A percentile compares a stretch with the other conserved stretches of the same genome.
phyloP scores from a whole-genome alignment of 2,888 invertebrate species.

The Tigriopus californicus region DNA sequence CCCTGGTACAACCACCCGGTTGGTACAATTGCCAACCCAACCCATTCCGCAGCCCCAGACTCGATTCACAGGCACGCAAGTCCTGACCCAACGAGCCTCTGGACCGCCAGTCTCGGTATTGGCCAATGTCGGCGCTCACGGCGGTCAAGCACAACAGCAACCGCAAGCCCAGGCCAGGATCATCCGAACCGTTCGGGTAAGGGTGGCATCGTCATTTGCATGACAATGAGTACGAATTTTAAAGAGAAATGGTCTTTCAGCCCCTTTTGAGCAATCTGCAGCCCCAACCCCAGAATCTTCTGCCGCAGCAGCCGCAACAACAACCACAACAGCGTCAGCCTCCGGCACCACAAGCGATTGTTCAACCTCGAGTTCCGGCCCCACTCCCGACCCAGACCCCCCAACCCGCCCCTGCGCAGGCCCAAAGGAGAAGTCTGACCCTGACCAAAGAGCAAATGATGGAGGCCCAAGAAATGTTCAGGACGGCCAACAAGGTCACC shows the following conservation, averaged over 20 bases:
- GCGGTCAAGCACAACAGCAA: slow-evolving; percentile 12
- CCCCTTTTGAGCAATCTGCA: not conserved
- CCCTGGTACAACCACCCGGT: not conserved
- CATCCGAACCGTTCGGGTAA: not conserved
- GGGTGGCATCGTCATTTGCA: not conserved
- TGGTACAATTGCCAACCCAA: slow-evolving; percentile 13
- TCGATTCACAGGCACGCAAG: not conserved
- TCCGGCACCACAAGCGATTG: slow-evolving; percentile 10
- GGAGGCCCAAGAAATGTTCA: slow-evolving; percentile 94
- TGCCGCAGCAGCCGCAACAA: slow-evolving; percentile 14
- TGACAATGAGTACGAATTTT: too few relatives aligned
- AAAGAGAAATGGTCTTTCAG: not conserved
- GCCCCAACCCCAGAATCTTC: not conserved
- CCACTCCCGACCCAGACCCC: not conserved
- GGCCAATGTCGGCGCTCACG: slow-evolving; percentile 3
- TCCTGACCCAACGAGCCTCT: too few relatives aligned
- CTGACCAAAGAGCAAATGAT: slow-evolving; percentile 70
- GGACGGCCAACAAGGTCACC: slow-evolving; percentile 84
- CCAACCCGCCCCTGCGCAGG: slow-evolving; percentile 16
- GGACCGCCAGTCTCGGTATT: not conserved
- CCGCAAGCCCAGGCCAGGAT: slow-evolving; percentile 10
- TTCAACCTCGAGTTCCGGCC: slow-evolving; percentile 8
- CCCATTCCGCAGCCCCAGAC: slow-evolving; percentile 13
- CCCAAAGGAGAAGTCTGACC: slow-evolving; percentile 18
- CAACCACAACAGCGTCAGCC: slow-evolving; percentile 9